Evolutionary conservation across 2,113 vertebrate genomes (phyloP).

Genomic region (Heteronetta atricapilla): DNA sequence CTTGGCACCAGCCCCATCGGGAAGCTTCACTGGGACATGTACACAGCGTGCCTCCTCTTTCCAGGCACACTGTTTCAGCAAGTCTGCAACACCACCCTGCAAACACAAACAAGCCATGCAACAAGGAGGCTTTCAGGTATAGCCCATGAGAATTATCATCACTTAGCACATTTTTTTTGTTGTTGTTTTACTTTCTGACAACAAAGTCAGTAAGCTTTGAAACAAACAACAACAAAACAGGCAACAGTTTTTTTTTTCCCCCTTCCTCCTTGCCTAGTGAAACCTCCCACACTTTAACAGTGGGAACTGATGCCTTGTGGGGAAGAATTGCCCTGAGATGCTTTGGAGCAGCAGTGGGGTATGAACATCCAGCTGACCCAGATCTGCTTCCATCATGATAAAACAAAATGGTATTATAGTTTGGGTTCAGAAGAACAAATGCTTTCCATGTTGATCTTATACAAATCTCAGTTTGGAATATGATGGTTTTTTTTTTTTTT

Average conservation of each 20-base stretch:
- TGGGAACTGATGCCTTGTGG: accelerated
- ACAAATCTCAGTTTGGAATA: background rate
- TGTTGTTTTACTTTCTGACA: background rate
- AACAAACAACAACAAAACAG: background rate
- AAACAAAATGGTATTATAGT: background rate
- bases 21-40: accelerated
- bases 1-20: accelerated
- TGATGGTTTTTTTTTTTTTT: background rate
- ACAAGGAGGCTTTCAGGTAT: background rate
- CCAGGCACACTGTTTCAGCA: accelerated
- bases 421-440: background rate
- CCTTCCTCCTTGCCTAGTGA: background rate
- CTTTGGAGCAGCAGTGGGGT: background rate
- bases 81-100: accelerated
- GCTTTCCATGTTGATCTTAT: background rate
- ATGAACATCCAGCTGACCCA: background rate
- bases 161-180: background rate
- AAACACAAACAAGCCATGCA: background rate
- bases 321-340: background rate
- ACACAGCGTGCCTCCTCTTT: accelerated
- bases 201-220: background rate
- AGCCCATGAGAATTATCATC: background rate
- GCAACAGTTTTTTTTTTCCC: no score
- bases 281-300: background rate
- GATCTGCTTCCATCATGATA: background rate